Base-by-base conservation (phyloP, 2,113 vertebrate species). In the Dasyurus viverrinus region DNA sequence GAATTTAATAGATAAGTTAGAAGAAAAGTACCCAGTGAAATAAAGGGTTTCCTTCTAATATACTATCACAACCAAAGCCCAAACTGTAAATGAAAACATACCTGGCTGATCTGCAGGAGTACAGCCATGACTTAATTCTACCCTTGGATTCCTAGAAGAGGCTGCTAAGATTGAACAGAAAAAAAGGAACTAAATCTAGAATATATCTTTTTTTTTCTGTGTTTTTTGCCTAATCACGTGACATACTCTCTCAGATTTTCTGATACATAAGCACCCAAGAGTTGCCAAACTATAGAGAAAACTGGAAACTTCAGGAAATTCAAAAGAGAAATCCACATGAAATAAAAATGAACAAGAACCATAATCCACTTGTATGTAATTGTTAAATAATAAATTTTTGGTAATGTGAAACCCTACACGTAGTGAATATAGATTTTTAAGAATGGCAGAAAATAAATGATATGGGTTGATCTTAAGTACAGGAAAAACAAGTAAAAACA, bases 31-130 rank as follows among this genome's bases (percentile, higher is more conserved):
- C 47, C 47, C 92, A 60, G 55, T 94, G 90, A 93, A 89, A 93
- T 90, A 94, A 93, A 89, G 57, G n/a, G 47, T 60, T 57, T 53
- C 84, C n/a, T 68, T 96, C 89, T 89, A 89, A 60, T 14, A 94
- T 30, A 60, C 53, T 24, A 47, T 93, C 89, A 47, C 42, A 48
- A 36, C n/a, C 36, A 46, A 12, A 93, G 47, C 60, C 91, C 60
- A 89, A n/a, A 53, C 91, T 96, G 26, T 47, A 93, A 60, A 46
- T 50, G 91, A 52, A 94, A 94, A 84, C 16, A 92, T 54, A 50
- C 53, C 46, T 90, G 23, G 36, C 42, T 19, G 52, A 54, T 68
- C 54, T 27, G n/a, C 24, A 47, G 60, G 27, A 89, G 26, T 54
- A 16, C 50, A 46, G 89, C 9, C 1, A 14, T 26, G 89, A 90